Percentiles rank a stretch among this genome's conserved stretches.
Evolutionary conservation across 2,888 invertebrate species (phyloP).

Genomic region (Enoplolaimus lenunculus): DNA sequence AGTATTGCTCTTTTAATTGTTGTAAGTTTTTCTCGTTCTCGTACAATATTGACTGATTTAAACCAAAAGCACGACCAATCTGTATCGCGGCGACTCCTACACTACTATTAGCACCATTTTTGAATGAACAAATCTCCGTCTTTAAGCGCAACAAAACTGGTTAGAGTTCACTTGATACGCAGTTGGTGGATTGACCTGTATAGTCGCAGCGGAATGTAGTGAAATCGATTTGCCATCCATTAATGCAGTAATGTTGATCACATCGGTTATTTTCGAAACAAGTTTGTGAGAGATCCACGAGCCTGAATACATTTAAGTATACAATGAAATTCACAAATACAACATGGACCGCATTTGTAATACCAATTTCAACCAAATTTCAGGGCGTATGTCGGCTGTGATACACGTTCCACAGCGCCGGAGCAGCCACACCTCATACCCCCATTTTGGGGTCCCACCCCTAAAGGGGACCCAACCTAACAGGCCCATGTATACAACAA

Average conservation of each 20-base stretch:
- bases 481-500: too few species aligned
- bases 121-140: conserved; percentile 60
- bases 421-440: too few species aligned
- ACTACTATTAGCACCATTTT: conserved; percentile 87
- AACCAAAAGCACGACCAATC: conserved; percentile 48
- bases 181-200: conserved; percentile 85
- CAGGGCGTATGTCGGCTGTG: too few species aligned
- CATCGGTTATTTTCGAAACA: conserved; percentile 34
- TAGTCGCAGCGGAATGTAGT: conserved; percentile 61
- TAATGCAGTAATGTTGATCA: conserved; percentile 28
- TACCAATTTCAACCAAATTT: too few species aligned
- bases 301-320: too few species aligned
- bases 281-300: conserved; percentile 30
- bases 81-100: conserved; percentile 78
- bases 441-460: too few species aligned
- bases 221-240: conserved; percentile 38
- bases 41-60: conserved; percentile 71
- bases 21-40: conserved; percentile 41
- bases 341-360: too few species aligned
- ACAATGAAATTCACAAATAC: too few species aligned
- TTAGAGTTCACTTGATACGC: conserved; percentile 90
- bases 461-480: too few species aligned
- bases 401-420: too few species aligned
- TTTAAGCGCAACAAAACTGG: conserved; percentile 56
- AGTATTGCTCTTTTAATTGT: neutral